Conservation (phyloP, 2,113 vertebrate genomes). For the Pogonocichla stellata region DNA sequence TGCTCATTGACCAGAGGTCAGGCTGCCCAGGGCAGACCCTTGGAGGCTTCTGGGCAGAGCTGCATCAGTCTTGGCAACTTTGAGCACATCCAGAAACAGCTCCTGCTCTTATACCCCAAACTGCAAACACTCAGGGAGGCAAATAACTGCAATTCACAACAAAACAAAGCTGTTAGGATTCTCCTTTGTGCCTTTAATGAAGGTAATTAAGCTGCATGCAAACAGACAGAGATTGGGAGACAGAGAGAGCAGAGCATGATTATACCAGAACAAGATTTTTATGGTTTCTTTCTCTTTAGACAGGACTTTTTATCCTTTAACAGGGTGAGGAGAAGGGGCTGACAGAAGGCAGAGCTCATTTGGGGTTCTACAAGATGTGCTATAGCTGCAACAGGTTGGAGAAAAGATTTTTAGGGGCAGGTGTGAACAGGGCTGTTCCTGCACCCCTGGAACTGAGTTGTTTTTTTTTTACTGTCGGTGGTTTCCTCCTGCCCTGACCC, state of each 20-base stretch:
- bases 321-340: neutral
- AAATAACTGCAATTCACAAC: neutral
- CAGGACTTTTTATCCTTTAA: neutral
- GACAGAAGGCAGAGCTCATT: neutral
- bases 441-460: neutral
- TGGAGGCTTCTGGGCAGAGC: neutral
- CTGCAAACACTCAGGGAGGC: neutral
- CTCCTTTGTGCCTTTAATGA: constrained; percentile 48
- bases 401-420: neutral
- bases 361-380: rapidly evolving
- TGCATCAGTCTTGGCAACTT: neutral
- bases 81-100: neutral
- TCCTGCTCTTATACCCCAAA: neutral
- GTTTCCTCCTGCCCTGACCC: neutral
- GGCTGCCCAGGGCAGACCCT: neutral
- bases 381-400: neutral
- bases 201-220: constrained; percentile 46
- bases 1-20: rapidly evolving
- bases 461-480: rapidly evolving
- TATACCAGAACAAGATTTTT: neutral
- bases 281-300: constrained; percentile 5
- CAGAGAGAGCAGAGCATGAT: constrained; percentile 12
- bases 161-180: constrained; percentile 24
- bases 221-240: constrained; percentile 24
- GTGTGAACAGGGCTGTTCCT: neutral